These are phyloP conservation scores for Tetanocera ferruginea DNA, from an alignment of 2,888 invertebrate species.

Conservation along the genomic window DNA sequence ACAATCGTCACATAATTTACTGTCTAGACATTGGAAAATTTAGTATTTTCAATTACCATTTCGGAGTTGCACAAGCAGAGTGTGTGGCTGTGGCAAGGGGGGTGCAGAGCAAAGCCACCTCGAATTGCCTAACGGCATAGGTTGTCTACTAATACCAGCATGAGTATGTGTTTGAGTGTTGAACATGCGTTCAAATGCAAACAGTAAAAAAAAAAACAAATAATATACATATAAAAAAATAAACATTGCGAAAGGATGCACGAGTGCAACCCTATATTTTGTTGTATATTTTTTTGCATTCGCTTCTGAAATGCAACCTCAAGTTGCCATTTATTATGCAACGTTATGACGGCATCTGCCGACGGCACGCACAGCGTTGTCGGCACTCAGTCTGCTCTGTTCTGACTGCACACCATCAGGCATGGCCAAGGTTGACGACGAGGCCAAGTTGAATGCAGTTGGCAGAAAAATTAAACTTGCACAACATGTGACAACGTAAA, in stretches of 20 bases:
- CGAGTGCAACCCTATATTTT: conserved; percentile 7
- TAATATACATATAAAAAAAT: neutral
- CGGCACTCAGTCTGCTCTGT: conserved; percentile 11
- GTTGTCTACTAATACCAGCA: neutral
- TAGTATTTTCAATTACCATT: conserved; percentile 66
- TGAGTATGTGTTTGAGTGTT: neutral
- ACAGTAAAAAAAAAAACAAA: neutral
- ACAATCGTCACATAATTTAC: conserved; percentile 69
- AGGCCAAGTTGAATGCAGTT: conserved; percentile 29
- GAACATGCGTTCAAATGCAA: conserved; percentile 35
- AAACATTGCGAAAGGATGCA: conserved; percentile 13
- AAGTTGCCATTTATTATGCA: conserved; percentile 23
- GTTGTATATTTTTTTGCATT: neutral
- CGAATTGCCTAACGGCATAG: neutral
- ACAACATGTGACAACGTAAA: conserved; percentile 33
- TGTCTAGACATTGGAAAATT: conserved; percentile 68
- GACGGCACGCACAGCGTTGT: conserved; percentile 31
- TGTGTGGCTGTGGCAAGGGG: neutral
- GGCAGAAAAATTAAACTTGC: conserved; percentile 36
- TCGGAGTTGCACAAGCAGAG: neutral
- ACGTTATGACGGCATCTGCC: conserved; percentile 21
- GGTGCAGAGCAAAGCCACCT: neutral
- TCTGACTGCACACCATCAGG: neutral
- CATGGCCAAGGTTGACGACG: conserved; percentile 42
- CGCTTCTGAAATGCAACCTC: conserved; percentile 20